Evolutionary conservation across 2,888 invertebrate genomes (phyloP).

Genomic region (Dicyrtomina minuta): DNA sequence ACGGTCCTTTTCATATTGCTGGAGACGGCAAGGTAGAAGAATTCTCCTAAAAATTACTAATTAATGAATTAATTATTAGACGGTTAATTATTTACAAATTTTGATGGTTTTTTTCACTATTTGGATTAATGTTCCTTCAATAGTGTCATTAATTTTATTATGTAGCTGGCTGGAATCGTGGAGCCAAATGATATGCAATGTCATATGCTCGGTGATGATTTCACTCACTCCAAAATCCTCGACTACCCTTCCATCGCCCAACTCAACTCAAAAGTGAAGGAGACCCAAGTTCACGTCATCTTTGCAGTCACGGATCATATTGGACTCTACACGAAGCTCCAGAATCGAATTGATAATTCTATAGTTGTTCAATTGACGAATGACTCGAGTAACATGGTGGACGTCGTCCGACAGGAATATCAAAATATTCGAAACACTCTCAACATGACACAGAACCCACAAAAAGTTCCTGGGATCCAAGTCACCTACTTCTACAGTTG

Average conservation of each 20-base stretch:
- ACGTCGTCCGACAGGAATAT: conserved; percentile 88
- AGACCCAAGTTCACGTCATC: conserved; percentile 93
- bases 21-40: conserved; percentile 92
- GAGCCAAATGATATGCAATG: conserved; percentile 90
- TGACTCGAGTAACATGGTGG: conserved; percentile 95
- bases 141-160: too few relatives aligned
- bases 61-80: neutral
- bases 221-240: conserved; percentile 79
- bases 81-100: neutral
- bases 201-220: conserved; percentile 70
- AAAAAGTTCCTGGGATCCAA: neutral
- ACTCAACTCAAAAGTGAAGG: conserved; percentile 69
- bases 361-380: conserved; percentile 83
- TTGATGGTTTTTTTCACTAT: neutral
- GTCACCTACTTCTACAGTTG: neutral
- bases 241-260: conserved; percentile 99
- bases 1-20: conserved; percentile 99
- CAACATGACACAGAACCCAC: neutral
- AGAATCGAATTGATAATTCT: conserved; percentile 86
- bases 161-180: conserved; percentile 81
- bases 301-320: conserved; percentile 83
- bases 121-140: neutral
- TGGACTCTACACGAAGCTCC: conserved; percentile 75
- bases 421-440: conserved; percentile 55
- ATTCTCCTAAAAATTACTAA: neutral